Evolutionary conservation across 1,140 invertebrate genomes (phyloP).

Genomic region (Achatina immaculata): DNA sequence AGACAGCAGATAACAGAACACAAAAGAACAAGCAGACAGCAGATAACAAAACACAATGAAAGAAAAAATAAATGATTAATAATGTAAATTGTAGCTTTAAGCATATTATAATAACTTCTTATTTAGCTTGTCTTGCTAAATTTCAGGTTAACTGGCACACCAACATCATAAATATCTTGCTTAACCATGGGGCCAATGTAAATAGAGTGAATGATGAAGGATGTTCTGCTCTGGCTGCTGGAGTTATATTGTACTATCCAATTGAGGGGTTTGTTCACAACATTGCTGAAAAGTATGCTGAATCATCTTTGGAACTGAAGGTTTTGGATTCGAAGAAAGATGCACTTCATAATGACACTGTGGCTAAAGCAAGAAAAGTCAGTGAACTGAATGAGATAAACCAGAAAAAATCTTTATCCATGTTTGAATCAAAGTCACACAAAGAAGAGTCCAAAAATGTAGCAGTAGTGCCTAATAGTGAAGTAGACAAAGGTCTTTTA

Average conservation of each 20-base stretch:
- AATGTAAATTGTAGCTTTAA: background rate
- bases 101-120: background rate
- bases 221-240: slow-evolving; percentile 66
- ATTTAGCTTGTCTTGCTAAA: background rate
- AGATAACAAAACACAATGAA: too few relatives aligned
- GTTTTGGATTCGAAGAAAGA: background rate
- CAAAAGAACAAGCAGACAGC: too few relatives aligned
- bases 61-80: too few relatives aligned
- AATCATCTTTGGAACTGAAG: slow-evolving; percentile 33
- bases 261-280: slow-evolving; percentile 65
- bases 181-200: slow-evolving; percentile 69
- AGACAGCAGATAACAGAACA: too few relatives aligned
- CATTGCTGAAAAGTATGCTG: slow-evolving; percentile 65
- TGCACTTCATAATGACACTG: background rate
- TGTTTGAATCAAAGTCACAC: background rate
- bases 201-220: slow-evolving; percentile 70
- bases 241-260: slow-evolving; percentile 68
- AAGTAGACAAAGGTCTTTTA: background rate
- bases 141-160: slow-evolving; percentile 66
- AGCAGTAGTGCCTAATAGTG: background rate
- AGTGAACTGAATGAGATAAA: slow-evolving; percentile 40
- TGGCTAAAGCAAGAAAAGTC: slow-evolving; percentile 13
- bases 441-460: background rate
- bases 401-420: slow-evolving; percentile 6
- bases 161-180: slow-evolving; percentile 65